Evolutionary conservation across 2,888 invertebrate species (phyloP).

Genomic region (Parthenolecanium corni): DNA sequence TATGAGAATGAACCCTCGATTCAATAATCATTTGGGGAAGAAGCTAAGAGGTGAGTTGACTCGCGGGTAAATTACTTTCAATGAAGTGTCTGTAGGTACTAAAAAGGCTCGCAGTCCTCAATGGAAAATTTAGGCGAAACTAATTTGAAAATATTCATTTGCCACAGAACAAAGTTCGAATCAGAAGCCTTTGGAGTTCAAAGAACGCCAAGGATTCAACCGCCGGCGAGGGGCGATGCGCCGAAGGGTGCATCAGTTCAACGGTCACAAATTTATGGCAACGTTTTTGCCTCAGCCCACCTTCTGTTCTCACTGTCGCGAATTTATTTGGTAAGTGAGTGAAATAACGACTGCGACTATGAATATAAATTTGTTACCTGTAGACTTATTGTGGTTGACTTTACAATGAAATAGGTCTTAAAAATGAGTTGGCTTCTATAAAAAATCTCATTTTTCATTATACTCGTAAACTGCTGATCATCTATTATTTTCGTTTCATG

Average conservation of each 20-base stretch:
- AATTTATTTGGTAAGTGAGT: constrained; percentile 94
- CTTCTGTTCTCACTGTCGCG: constrained; percentile 98
- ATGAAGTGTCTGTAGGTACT: no score
- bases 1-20: no score
- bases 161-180: constrained; percentile 16
- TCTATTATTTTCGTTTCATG: no score
- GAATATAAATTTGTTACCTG: background rate
- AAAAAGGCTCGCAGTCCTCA: no score
- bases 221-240: constrained; percentile 95
- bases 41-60: no score
- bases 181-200: constrained; percentile 70
- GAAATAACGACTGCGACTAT: no score
- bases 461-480: background rate
- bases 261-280: constrained; percentile 99
- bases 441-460: background rate
- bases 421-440: background rate
- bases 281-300: constrained; percentile 97
- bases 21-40: no score
- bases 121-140: no score
- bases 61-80: no score
- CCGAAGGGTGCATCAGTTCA: constrained; percentile 90
- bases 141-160: background rate
- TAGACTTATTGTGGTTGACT: background rate
- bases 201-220: constrained; percentile 83
- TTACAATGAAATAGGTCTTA: background rate